Evolutionary conservation across 2,113 vertebrate species (phyloP).

Genomic region (Amblyornis subalaris): DNA sequence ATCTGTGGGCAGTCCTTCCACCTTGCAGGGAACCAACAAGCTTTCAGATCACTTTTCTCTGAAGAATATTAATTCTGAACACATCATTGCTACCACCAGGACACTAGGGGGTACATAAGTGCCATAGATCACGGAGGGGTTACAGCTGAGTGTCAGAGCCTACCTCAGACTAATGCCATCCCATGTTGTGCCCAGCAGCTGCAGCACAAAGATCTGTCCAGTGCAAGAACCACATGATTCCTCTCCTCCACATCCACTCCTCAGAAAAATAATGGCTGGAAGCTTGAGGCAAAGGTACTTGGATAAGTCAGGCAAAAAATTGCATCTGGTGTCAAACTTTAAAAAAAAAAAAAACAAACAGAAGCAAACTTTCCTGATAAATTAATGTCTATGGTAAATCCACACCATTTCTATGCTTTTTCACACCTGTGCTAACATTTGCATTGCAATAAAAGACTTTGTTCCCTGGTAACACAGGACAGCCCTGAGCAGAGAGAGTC

Average conservation of each 20-base stretch:
- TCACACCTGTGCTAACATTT: not conserved
- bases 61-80: not conserved
- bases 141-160: not conserved
- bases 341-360: not conserved
- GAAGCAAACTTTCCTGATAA: not conserved
- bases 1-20: not conserved
- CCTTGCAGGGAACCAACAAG: not conserved
- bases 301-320: not conserved
- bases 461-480: not conserved
- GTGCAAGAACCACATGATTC: not conserved
- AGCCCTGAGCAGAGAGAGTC: not conserved
- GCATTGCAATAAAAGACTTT: not conserved
- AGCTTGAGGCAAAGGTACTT: not conserved
- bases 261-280: not conserved
- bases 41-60: not conserved
- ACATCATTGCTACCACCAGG: not conserved
- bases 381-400: not conserved
- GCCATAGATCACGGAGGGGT: rapidly evolving
- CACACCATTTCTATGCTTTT: not conserved
- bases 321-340: not conserved
- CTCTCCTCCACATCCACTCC: not conserved
- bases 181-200: not conserved
- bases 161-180: not conserved
- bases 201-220: not conserved
- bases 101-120: not conserved